Percentiles rank a stretch among this genome's conserved stretches.
Evolutionary conservation across 2,888 invertebrate species (phyloP).

Genomic region (Labia minor): DNA sequence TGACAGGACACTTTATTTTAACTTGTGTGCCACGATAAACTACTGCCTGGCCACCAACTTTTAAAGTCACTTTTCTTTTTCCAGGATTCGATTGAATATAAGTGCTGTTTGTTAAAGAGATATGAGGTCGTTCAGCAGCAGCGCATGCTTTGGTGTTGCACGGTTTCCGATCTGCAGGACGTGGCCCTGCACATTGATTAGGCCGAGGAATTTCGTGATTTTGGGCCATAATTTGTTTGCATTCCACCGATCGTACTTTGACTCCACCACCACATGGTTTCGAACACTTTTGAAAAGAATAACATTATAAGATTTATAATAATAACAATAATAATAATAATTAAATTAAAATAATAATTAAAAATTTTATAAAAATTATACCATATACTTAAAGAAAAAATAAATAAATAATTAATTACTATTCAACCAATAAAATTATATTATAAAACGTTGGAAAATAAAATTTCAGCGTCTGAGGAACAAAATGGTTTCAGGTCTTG

Average conservation of each 20-base stretch:
- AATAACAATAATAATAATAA: not conserved
- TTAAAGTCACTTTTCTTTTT: constrained; percentile 66
- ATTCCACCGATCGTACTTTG: constrained; percentile 67
- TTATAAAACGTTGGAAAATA: no score
- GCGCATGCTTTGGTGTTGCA: constrained; percentile 77
- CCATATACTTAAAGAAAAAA: not conserved
- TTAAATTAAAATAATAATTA: not conserved
- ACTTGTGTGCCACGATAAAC: constrained; percentile 84
- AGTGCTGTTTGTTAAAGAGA: constrained; percentile 66
- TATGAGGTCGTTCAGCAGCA: constrained; percentile 59
- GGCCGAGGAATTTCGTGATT: constrained; percentile 78
- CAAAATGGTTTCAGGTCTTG: no score
- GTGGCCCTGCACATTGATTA: constrained; percentile 60
- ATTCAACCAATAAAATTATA: no score
- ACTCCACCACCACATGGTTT: constrained; percentile 87
- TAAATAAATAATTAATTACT: not conserved
- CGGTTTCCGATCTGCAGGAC: constrained; percentile 65
- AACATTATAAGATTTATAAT: no score
- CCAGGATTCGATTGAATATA: constrained; percentile 75
- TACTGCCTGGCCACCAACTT: constrained; percentile 81
- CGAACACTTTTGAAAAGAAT: constrained; percentile 65
- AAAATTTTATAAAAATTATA: constrained; percentile 13
- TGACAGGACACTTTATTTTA: constrained; percentile 88
- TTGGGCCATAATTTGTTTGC: constrained; percentile 87
- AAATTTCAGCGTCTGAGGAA: no score